Evolutionary conservation across 2,797 vertebrate species (phyloP), one percentile per base, ranked within the genome.

Genomic region (Phrynocephalus forsythii): DNA sequence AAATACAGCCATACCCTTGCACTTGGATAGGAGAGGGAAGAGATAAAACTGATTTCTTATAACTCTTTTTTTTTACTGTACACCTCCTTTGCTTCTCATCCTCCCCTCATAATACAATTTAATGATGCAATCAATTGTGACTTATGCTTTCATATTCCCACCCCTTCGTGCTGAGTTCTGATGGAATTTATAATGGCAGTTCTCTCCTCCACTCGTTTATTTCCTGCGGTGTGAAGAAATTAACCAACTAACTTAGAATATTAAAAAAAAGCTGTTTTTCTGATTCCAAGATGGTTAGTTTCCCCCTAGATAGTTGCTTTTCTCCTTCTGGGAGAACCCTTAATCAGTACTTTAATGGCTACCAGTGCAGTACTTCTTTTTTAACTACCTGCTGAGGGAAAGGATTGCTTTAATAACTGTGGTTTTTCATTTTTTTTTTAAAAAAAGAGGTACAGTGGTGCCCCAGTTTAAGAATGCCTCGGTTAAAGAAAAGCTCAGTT

Each of bases 281-380:
- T 85, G 0, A 11, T 81, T 92, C 92, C 86, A 94, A 92, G 88
- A 78, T 30, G 79, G 67, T 63, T 79, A 86, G 72, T 86, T 90
- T 83, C 88, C 87, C 83, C 82, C 86, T 5, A 52, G 50, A 60
- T 8, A 24, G 73, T 56, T 0, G 1, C 60, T 75, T 56, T 85
- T 82, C 90, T 24, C 60, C 60, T 44, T 5, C 77, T 81, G 77
- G 92, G 93, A 92, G 86, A 38, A 44, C 38, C 33, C 90, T 90
- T 79, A 87, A 88, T 77, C 75, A 20, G 67, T n/a, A 73, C 88
- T 87, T 92, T 68, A 92, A 93, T 94, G 84, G 89, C 83, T 89
- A 81, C 73, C 84, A n/a, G 44, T 93, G 93, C 90, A 92, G 60
- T 86, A 85, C 83, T 87, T 87, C 86, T 88, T 38, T 52, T 83